These are phyloP conservation scores for Suricata suricatta DNA, from an alignment of 2,113 vertebrate genomes.

Conservation along the genomic window DNA sequence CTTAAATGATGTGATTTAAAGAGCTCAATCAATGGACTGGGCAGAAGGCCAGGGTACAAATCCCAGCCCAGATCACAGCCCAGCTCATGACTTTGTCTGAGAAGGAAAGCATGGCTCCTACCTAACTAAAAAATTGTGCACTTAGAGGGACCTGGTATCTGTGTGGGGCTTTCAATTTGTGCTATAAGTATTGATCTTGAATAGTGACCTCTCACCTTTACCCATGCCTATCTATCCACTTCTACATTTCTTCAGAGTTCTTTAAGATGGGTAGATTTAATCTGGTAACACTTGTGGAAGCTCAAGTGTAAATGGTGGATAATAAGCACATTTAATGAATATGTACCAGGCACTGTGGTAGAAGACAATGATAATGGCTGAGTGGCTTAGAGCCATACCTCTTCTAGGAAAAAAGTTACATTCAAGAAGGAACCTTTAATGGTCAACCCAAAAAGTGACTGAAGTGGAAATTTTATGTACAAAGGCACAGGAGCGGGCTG, in stretches of 20 bases:
- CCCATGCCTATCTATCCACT: neutral
- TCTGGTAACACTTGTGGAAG: neutral
- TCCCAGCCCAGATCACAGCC: constrained; percentile 35
- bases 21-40: constrained; percentile 42
- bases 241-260: neutral
- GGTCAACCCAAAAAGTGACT: neutral
- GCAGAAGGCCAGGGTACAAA: constrained; percentile 39
- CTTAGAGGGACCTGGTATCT: neutral
- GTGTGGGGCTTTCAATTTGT: neutral
- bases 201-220: constrained; percentile 2
- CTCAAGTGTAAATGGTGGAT: neutral
- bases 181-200: neutral
- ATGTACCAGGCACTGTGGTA: neutral
- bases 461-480: neutral
- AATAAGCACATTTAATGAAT: constrained; percentile 14
- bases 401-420: neutral
- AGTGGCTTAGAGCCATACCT: neutral
- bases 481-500: neutral
- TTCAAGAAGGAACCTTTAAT: neutral
- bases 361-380: neutral
- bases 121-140: neutral
- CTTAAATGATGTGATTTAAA: constrained; percentile 66
- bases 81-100: neutral
- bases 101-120: neutral
- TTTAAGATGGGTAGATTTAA: constrained; percentile 44